A percentile compares a stretch with the other conserved stretches of the same genome.
phyloP scores from a whole-genome alignment of 2,797 vertebrate species.

The Dallia pectoralis region DNA sequence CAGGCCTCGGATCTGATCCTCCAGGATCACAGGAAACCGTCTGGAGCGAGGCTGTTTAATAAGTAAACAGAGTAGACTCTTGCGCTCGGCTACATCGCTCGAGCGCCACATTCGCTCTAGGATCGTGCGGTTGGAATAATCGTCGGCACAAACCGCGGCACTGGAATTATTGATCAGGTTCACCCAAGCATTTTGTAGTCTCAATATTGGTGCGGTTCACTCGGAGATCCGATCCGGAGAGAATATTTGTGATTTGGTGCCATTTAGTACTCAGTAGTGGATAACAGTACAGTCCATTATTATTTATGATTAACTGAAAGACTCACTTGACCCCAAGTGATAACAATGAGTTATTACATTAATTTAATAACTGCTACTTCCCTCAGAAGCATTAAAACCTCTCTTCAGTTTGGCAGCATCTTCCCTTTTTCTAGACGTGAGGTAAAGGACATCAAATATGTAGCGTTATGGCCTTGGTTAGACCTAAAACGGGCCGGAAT shows the following conservation, averaged over 20 bases:
- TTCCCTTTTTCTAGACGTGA: constrained; percentile 31
- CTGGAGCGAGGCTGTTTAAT: background rate
- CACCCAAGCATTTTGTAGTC: too few species aligned
- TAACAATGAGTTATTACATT: constrained; percentile 9
- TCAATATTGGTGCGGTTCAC: too few species aligned
- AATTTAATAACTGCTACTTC: background rate
- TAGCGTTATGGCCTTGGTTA: background rate
- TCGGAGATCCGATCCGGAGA: too few species aligned
- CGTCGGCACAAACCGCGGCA: too few species aligned
- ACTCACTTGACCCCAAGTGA: background rate
- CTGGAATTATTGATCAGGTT: too few species aligned
- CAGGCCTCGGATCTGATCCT: constrained; percentile 11
- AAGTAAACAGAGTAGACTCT: background rate
- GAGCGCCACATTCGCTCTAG: too few species aligned
- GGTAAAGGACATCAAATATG: background rate
- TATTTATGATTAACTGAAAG: background rate
- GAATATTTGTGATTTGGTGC: too few species aligned
- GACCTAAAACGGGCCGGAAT: background rate
- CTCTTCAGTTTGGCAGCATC: background rate
- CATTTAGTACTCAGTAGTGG: background rate
- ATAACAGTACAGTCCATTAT: background rate
- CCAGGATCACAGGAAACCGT: constrained; percentile 19
- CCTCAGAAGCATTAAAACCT: constrained; percentile 19
- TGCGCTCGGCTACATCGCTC: too few species aligned
- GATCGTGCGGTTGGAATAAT: too few species aligned